These are phyloP conservation scores for Petroica traversi DNA, from an alignment of 2,113 vertebrate species.

Conservation along the genomic window DNA sequence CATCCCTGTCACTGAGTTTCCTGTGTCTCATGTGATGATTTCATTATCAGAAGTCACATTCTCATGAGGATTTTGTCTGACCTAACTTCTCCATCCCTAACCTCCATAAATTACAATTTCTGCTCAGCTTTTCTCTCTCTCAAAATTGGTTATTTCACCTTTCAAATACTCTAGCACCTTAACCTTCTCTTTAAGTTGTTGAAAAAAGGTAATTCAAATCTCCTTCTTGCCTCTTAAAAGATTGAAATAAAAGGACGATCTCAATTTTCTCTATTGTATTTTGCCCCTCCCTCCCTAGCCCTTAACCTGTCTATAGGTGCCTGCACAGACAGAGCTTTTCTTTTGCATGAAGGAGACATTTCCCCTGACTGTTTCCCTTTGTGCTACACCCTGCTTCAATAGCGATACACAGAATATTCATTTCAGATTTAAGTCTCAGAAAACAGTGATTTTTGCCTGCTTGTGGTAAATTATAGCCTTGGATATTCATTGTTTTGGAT, in stretches of 20 bases:
- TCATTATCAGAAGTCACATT: not conserved
- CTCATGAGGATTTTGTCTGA: not conserved
- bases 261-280: not conserved
- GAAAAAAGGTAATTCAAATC: not conserved
- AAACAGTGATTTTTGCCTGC: not conserved
- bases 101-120: not conserved
- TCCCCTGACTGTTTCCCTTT: not conserved
- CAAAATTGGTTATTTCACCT: not conserved
- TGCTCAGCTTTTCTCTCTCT: not conserved
- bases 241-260: not conserved
- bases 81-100: not conserved
- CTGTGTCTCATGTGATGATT: not conserved
- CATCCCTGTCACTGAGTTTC: not conserved
- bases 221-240: not conserved
- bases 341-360: not conserved
- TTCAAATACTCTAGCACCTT: not conserved
- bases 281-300: not conserved
- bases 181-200: not conserved
- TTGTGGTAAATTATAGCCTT: not conserved
- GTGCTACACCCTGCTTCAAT: not conserved
- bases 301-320: not conserved
- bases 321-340: not conserved
- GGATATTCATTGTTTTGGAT: not conserved
- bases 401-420: not conserved
- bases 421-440: not conserved